Base-by-base conservation (phyloP, 2,113 vertebrate species). In the Capra hircus region DNA sequence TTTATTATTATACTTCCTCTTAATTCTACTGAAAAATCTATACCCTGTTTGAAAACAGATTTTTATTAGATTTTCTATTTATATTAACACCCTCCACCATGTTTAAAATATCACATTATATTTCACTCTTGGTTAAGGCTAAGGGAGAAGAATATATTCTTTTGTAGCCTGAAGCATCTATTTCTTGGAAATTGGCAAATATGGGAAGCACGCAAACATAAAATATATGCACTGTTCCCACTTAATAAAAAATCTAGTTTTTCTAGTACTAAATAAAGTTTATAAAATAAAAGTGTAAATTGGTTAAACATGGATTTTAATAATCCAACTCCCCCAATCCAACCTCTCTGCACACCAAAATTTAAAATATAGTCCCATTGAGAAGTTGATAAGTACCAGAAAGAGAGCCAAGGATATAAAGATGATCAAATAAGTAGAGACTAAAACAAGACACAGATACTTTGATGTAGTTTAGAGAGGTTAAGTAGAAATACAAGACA, bases 11-110 rank as follows among this genome's bases (percentile, higher is more conserved):
- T 21, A 89, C 95, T 95, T 98, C 43, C 33, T 97, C 93, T 91
- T 88, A 98, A 55, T 55, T 96, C 21, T 97, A 91, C 95, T 98
- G 95, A 94, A 88, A 97, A 98, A 88, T 62, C 30, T 9, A 96
- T 94, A 85, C 23, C 90, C 28, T 97, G 86, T 50, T 77, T 87
- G 80, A 86, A 94, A 98, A 91, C 43, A 97, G 36, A 59, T 91
- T 64, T 97, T 94, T 97, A 97, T 52, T 85, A 97, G 40, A 90
- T 57, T 90, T 74, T 81, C 91, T 83, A 90, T 15, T 57, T 94
- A 62, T 94, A 92, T 87, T 88, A 95, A 93, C 92, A 50, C 16
- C 92, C 6, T n/a, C 25, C 2, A 60, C 19, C 10, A 36, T 2
- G 1, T 94, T 97, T 82, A 94, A 93, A 97, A 98, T 90, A 43